Evolutionary conservation across 2,797 vertebrate genomes (phyloP), one percentile per base, ranked within the genome.

Genomic region (Coregonus ussuriensis): DNA sequence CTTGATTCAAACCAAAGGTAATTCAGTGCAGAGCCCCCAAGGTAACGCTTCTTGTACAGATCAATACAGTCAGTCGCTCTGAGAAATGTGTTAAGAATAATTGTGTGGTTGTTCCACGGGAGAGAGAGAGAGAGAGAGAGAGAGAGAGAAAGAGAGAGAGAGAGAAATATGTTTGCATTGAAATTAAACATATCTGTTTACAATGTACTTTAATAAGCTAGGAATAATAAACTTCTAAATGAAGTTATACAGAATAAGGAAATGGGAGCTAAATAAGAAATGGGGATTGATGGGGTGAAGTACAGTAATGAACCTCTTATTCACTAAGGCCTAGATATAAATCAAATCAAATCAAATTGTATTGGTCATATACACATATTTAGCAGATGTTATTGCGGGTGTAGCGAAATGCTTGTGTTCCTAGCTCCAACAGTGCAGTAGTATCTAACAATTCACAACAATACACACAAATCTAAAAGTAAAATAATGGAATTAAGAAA

Each of bases 21-120:
- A 21, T 21, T 21, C 21, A 21, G 21, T 21, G 21, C 21, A 21
- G 21, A 21, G 21, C 21, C 21, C 21, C 21, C 21, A 21, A 21
- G 71, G 78, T 86, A 88, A 88, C 84, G 82, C 72, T 21, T 14
- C 76, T 82, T 80, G 70, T 79, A 76, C 72, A 80, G 78, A 77
- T 72, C 33, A 33, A 33, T 33, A 74, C 70, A 65, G 51, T 53
- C 47, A 59, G 4, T 33, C 33, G 3, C 4, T 33, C 75, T 52
- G 66, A 62, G 35, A 33, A 68, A 74, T 11, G 13, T 79, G 77
- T 82, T 78, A 77, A 87, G 21, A 73, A 85, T 33, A 33, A 82
- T 79, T 70, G 53, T 74, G 51, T 75, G 63, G 71, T 75, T 83
- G 79, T 82, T 77, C 35, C 75, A 76, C 74, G 81, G 21, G 21